Base-by-base conservation (phyloP, 2,113 vertebrate genomes). In the Picathartes gymnocephalus region DNA sequence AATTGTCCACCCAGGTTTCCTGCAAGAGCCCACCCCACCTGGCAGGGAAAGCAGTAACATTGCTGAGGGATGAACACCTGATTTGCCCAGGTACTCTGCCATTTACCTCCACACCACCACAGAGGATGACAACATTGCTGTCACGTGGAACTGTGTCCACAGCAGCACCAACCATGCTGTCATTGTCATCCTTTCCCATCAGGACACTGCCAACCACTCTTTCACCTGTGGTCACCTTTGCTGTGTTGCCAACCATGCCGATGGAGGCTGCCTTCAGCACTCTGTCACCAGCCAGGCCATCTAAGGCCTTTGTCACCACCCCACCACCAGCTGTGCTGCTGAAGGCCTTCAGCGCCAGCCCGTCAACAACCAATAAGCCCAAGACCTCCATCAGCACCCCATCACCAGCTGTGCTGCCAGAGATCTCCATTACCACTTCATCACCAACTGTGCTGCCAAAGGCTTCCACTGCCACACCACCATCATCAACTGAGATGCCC, bases 1-100 rank as follows among this genome's bases (percentile, higher is more conserved):
- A n/a, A 53, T 27, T 96, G 30, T 60, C 56, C 28, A 11, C 54
- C 39, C 44, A 91, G 25, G 70, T 97, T 24, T 15, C 62, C 15
- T 98, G 98, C 93, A 93, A 91, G 21, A 70, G 85, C 83, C 98
- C 98, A 48, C 88, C 70, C 31, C 22, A 85, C 61, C 85, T 98
- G 54, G 96, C 92, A 88, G 97, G 96, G 15, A 56, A 40, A 53
- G 24, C 39, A 31, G 88, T 98, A 27, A 14, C 6, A 6, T 89
- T 45, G 3, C 86, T 99, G 64, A 86, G 4, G 8, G 91, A 95
- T 0, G 86, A 98, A 13, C 86, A 98, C 25, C 44, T 99, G 2
- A 70, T 98, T 57, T 99, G 98, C 54, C 48, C 64, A 44, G 66
- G 28, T 58, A 85, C 81, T 58, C 47, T 20, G 37, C 39, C 37